Evolutionary conservation across 2,888 invertebrate genomes (phyloP), one percentile per base, ranked within the genome.

Genomic region (Heliconius charithonia): DNA sequence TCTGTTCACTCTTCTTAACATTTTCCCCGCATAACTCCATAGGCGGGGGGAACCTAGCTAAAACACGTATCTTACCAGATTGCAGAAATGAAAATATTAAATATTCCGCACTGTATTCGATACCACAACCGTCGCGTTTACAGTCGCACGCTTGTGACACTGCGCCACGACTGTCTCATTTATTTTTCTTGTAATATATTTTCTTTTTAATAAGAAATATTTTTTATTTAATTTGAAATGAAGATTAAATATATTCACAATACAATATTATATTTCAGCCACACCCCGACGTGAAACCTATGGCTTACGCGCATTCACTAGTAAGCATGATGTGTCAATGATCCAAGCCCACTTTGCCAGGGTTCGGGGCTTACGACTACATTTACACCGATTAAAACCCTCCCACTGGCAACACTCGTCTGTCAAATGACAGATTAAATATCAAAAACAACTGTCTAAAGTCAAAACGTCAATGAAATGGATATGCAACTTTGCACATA

Each of bases 221-320:
- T 51, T 51, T 51, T 22, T 22, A 51, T 22, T 51, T 22, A 22
- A 22, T 51, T 22, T 22, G 19, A 22, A 22, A 22, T 51, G 7
- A 19, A 51, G 51, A 7, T n/a, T 10, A n/a, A 59, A 3, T 37
- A 67, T 6, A 69, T 41, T 69, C 13, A 69, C 13, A 27, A 13
- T 12, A 22, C 73, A 67, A 63, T 80, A 86, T 87, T 88, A 88
- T 86, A 82, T 97, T 97, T 82, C 95, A 98, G 98, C 97, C 98
- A 87, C 99, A 99, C 96, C 99, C 99, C 27, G 97, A 99, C 92
- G 98, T 99, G 82, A 98, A 98, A 95, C 99, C 99, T 81, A 99
- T 99, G 99, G 98, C 98, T 82, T 99, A 99, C 93, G 99, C 99
- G 85, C 98, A 97, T 91, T 96, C 97, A 78, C 95, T 98, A 90